Percentiles rank a stretch among this genome's conserved stretches.
phyloP scores from a whole-genome alignment of 2,113 vertebrate species.

The Climacteris rufus region DNA sequence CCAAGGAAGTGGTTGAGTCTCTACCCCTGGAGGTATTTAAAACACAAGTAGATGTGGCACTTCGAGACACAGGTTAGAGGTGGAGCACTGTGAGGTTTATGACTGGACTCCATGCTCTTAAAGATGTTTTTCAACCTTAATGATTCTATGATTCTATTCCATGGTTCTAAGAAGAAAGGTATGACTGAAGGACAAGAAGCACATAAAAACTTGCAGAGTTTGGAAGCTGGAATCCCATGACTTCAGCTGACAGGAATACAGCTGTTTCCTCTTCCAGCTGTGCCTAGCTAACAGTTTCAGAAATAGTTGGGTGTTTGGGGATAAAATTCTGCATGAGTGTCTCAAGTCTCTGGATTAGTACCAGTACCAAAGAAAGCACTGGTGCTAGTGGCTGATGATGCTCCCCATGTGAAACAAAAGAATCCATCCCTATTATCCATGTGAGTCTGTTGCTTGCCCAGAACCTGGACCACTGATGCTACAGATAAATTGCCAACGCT shows the following conservation, averaged over 20 bases:
- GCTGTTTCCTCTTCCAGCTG: background rate
- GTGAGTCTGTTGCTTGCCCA: background rate
- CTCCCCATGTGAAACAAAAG: background rate
- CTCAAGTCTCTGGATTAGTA: background rate
- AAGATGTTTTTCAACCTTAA: background rate
- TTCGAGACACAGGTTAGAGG: background rate
- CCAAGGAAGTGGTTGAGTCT: background rate
- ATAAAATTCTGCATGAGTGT: background rate
- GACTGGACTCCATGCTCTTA: background rate
- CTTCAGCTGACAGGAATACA: background rate
- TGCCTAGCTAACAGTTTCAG: background rate
- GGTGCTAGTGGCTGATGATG: background rate
- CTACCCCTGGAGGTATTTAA: background rate
- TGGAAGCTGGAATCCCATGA: background rate
- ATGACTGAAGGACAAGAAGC: background rate
- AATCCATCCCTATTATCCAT: background rate
- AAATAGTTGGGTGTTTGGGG: background rate
- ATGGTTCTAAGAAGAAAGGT: background rate
- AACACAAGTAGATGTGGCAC: background rate
- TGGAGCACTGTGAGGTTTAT: background rate
- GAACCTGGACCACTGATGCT: background rate
- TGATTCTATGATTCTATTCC: background rate
- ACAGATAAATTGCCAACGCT: background rate
- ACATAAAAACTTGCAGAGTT: background rate
- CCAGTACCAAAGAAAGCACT: background rate